These are phyloP conservation scores for Macaria liturata DNA, from an alignment of 2,888 invertebrate genomes.

Conservation along the genomic window DNA sequence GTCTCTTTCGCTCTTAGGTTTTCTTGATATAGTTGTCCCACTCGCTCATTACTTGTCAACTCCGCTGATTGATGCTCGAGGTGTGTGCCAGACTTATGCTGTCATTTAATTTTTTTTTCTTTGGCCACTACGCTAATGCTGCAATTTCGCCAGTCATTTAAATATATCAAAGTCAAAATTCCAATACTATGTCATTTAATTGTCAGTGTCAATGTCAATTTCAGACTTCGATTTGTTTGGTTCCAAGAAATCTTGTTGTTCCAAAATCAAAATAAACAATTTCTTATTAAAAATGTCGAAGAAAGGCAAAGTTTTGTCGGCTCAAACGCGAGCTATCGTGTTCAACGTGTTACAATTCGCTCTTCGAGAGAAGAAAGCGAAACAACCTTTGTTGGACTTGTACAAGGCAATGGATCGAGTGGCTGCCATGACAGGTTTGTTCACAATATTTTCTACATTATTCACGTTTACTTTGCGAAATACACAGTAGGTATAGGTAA, in stretches of 20 bases:
- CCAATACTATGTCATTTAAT: too few relatives aligned
- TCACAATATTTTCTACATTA: neutral
- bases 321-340: slow-evolving; percentile 20
- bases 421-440: slow-evolving; percentile 27
- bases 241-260: too few relatives aligned
- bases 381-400: slow-evolving; percentile 18
- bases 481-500: too few relatives aligned
- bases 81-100: too few relatives aligned
- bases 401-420: slow-evolving; percentile 26
- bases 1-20: too few relatives aligned
- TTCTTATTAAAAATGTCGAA: slow-evolving; percentile 13
- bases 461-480: neutral
- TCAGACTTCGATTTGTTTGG: slow-evolving; percentile 1
- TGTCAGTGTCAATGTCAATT: neutral
- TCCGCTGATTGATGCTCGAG: too few relatives aligned
- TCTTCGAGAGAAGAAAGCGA: slow-evolving; percentile 23
- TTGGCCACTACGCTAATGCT: too few relatives aligned
- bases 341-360: slow-evolving; percentile 25
- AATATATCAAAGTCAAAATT: too few relatives aligned
- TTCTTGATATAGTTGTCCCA: too few relatives aligned
- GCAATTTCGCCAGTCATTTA: too few relatives aligned
- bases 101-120: too few relatives aligned
- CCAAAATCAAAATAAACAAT: neutral
- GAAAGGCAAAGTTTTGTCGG: slow-evolving; percentile 19
- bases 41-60: too few relatives aligned